A percentile compares a stretch with the other conserved stretches of the same genome.
phyloP scores from a whole-genome alignment of 2,888 invertebrate genomes.

The Oligia fasciuncula region DNA sequence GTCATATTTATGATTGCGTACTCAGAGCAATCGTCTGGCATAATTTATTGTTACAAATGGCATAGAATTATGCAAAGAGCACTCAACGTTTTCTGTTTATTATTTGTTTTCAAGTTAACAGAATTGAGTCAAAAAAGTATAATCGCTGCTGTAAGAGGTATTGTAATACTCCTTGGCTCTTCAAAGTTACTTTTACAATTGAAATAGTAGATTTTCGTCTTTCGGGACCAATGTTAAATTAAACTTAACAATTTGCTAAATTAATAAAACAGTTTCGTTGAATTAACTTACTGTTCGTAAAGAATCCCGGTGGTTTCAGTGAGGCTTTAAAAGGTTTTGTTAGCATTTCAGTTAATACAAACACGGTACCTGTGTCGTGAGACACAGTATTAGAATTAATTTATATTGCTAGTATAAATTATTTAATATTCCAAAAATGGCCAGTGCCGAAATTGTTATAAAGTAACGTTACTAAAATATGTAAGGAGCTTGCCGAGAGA shows the following conservation, averaged over 20 bases:
- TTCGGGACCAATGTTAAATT: slow-evolving; percentile 72
- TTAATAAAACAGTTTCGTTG: slow-evolving; percentile 77
- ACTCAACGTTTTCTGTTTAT: slow-evolving; percentile 47
- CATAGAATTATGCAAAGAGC: slow-evolving; percentile 43
- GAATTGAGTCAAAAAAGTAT: slow-evolving; percentile 28
- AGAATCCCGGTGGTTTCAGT: slow-evolving; percentile 59
- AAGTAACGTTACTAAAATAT: slow-evolving; percentile 64
- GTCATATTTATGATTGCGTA: slow-evolving; percentile 52
- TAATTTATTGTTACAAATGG: slow-evolving; percentile 59
- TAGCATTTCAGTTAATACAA: slow-evolving; percentile 50
- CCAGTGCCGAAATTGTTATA: slow-evolving; percentile 28
- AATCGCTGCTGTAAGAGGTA: slow-evolving; percentile 34
- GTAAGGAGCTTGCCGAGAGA: slow-evolving; percentile 57
- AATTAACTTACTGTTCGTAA: slow-evolving; percentile 69
- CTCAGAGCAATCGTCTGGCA: slow-evolving; percentile 54
- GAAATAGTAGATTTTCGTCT: slow-evolving; percentile 74
- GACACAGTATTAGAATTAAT: slow-evolving; percentile 24
- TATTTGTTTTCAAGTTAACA: slow-evolving; percentile 42
- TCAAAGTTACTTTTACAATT: slow-evolving; percentile 61
- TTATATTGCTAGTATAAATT: slow-evolving; percentile 23
- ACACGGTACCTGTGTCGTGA: slow-evolving; percentile 48
- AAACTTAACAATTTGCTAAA: slow-evolving; percentile 82
- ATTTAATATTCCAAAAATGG: slow-evolving; percentile 24
- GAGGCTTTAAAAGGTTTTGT: slow-evolving; percentile 64
- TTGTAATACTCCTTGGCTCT: slow-evolving; percentile 32